Conservation (phyloP, 2,113 vertebrate species). For the Gyps fulvus region DNA sequence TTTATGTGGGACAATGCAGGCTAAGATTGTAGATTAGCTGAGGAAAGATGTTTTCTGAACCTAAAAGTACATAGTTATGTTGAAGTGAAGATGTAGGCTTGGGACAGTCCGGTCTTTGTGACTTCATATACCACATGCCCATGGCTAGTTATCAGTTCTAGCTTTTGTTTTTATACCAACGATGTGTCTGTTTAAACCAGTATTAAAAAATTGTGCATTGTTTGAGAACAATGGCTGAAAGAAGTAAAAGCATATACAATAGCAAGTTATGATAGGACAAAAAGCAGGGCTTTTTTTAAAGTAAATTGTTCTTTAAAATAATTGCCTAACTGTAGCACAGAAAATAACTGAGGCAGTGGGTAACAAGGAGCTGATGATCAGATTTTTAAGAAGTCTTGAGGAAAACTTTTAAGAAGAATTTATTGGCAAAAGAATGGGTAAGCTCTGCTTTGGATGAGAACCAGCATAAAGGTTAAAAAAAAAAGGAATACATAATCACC, state of each 20-base stretch:
- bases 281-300: accelerated
- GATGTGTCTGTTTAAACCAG: background rate
- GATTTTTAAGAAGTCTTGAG: background rate
- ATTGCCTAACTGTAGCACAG: background rate
- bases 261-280: background rate
- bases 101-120: background rate
- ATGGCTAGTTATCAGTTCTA: background rate
- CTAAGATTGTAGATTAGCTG: background rate
- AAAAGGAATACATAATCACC: background rate
- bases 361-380: background rate
- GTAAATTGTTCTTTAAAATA: background rate
- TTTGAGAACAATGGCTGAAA: background rate
- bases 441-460: background rate
- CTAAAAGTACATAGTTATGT: accelerated
- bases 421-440: background rate
- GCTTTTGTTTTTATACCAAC: background rate
- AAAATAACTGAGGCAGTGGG: background rate
- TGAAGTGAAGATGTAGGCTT: background rate
- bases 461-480: background rate
- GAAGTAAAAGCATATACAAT: background rate
- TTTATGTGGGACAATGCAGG: background rate
- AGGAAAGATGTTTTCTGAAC: background rate
- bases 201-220: background rate
- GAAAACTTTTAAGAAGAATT: background rate
- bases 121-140: background rate